Evolutionary conservation across 2,797 vertebrate species (phyloP).

Genomic region (Myotis pilosus): DNA sequence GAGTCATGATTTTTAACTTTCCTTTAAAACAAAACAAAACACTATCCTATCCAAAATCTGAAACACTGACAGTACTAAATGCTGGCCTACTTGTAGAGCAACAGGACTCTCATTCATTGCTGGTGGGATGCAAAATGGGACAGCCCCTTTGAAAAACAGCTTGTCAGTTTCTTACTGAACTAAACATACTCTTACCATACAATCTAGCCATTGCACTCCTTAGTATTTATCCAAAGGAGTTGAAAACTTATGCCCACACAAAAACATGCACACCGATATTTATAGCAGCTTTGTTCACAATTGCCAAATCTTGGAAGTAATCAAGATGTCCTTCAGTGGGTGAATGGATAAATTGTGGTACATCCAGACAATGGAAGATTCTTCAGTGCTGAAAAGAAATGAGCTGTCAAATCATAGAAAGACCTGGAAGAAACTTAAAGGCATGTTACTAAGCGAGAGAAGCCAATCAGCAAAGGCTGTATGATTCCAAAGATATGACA

Average conservation of each 20-base stretch:
- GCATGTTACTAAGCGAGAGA: background rate
- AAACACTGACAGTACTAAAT: background rate
- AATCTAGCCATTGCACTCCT: background rate
- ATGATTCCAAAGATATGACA: background rate
- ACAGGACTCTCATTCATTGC: background rate
- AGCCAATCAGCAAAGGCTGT: background rate
- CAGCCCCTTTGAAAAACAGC: background rate
- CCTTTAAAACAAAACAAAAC: background rate
- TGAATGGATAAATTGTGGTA: background rate
- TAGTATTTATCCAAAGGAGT: background rate
- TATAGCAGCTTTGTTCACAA: background rate
- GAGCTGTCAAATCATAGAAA: background rate
- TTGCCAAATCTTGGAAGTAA: background rate
- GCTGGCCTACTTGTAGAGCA: background rate
- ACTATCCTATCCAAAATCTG: background rate
- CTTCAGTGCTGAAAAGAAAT: background rate
- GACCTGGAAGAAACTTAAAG: background rate
- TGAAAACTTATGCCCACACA: background rate
- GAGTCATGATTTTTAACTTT: slow-evolving; percentile 13
- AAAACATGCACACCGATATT: background rate
- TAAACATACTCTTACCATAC: background rate
- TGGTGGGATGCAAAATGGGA: background rate
- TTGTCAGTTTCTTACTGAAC: background rate
- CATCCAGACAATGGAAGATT: background rate
- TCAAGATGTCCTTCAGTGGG: background rate